phyloP scores from a whole-genome alignment of 1,140 invertebrate genomes.

The Eumaeus atala region DNA sequence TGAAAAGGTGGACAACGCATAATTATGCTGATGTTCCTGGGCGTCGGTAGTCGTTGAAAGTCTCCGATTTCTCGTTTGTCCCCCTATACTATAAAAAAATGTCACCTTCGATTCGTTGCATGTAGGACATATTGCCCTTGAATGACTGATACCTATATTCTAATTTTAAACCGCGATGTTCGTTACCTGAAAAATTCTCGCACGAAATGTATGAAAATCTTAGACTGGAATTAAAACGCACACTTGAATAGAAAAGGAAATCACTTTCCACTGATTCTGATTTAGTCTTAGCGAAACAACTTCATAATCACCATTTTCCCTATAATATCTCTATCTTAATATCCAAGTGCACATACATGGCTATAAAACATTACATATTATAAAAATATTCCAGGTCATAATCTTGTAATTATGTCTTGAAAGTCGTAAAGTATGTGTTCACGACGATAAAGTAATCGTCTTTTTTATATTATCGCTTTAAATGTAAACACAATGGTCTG shows the following conservation, averaged over 20 bases:
- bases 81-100: too few relatives aligned
- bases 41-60: too few relatives aligned
- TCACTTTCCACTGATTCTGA: background rate
- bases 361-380: background rate
- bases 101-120: too few relatives aligned
- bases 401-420: constrained; percentile 10
- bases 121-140: too few relatives aligned
- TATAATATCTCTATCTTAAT: background rate
- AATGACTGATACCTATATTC: too few relatives aligned
- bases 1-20: too few relatives aligned
- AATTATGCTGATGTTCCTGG: too few relatives aligned
- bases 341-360: background rate
- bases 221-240: too few relatives aligned
- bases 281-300: background rate
- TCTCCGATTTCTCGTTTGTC: too few relatives aligned
- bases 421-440: constrained; percentile 13
- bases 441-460: constrained; percentile 36
- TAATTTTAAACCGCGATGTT: too few relatives aligned
- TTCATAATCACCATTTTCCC: background rate
- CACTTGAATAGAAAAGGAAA: background rate
- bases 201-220: too few relatives aligned
- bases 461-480: constrained; percentile 44
- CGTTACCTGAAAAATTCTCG: too few relatives aligned
- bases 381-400: background rate
- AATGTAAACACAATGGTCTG: constrained; percentile 60